Conservation (phyloP, 2,888 invertebrate species). For the Chironomus tentans region DNA sequence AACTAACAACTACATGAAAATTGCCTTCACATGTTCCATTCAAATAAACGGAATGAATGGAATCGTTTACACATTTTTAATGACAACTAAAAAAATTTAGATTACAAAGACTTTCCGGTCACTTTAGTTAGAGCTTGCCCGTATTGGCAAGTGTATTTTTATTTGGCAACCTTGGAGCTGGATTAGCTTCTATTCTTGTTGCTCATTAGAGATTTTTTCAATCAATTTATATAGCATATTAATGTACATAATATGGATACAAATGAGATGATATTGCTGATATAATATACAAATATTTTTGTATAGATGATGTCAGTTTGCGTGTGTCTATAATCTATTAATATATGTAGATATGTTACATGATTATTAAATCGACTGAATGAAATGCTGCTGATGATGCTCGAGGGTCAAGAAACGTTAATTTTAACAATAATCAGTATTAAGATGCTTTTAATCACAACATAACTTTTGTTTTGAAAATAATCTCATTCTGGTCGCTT, state of each 20-base stretch:
- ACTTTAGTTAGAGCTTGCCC: too few species aligned
- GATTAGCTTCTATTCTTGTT: conserved; percentile 17
- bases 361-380: too few species aligned
- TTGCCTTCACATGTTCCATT: too few species aligned
- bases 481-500: background rate
- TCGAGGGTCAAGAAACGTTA: background rate
- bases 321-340: background rate
- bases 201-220: background rate
- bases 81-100: too few species aligned
- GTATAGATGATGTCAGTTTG: background rate
- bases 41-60: too few species aligned
- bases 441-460: background rate
- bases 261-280: too few species aligned
- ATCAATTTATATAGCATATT: background rate
- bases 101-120: too few species aligned
- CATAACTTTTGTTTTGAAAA: background rate
- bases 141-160: background rate
- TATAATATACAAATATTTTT: too few species aligned
- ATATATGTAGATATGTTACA: background rate
- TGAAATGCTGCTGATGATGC: background rate
- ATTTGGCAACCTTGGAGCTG: conserved; percentile 6
- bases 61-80: too few species aligned
- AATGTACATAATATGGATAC: background rate
- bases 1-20: too few species aligned
- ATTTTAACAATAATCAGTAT: background rate